Evolutionary conservation across 2,888 invertebrate species (phyloP), one percentile per base, ranked within the genome.

Genomic region (Scaptomyza flava): DNA sequence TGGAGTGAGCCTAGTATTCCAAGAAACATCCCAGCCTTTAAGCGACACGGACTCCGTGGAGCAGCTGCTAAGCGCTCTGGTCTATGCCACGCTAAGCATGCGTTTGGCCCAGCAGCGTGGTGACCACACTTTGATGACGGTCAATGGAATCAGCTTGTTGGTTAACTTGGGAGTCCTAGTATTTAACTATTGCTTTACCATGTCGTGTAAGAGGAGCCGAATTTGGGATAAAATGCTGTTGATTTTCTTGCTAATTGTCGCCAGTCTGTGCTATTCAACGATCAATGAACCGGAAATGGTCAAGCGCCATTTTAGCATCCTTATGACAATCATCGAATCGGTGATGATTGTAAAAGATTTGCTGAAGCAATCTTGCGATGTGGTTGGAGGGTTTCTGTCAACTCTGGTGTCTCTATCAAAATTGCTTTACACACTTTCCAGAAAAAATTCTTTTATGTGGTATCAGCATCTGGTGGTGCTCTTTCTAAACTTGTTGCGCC

Each of bases 401-500:
- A n/a, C 41, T 4, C 1, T 60, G 17, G 34, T 69, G 6, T 38
- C 27, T 43, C 11, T 14, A 12, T 38, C 52, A 9, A 60, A 59
- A 12, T 0, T 61, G 12, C 50, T 73, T 8, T 57, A 65, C 30
- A 46, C 65, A 0, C 23, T 76, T 0, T 38, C 66, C 7, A 14
- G 12, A 4, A 11, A 5, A 6, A 58, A 72, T 6, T 20, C 1
- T 0, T 46, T 52, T 3, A 23, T 17, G 36, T 6, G 50, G 3
- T 62, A 62, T 20, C 59, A 58, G 42, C n/a, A 36, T 17, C 6
- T 70, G 2, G 14, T 57, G 6, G 23, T 75, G 14, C 9, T 75
- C 4, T 7, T 7, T 3, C 14, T 75, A 12, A 42, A 51, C n/a
- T 1, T 59, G 14, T 9, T 58, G 41, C 56, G 50, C 36, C 3